A percentile compares a stretch with the other conserved stretches of the same genome.
Conservation (phyloP, 1,140 invertebrate genomes). For the Contarinia nasturtii region DNA sequence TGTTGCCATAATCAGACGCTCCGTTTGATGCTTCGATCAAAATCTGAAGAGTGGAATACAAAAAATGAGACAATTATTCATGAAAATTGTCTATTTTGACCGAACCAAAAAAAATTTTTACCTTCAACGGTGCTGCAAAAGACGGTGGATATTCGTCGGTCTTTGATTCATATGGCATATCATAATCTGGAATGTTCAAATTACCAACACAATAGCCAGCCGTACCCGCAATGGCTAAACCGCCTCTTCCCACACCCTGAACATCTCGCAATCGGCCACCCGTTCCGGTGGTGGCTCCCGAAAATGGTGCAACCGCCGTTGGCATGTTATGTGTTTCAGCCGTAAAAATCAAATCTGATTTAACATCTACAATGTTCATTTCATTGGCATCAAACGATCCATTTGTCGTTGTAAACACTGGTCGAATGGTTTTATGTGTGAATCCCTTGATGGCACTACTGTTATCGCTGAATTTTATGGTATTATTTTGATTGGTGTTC, state of each 20-base stretch:
- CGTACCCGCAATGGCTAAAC: slow-evolving; percentile 84
- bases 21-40: slow-evolving; percentile 93
- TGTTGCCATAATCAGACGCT: slow-evolving; percentile 97
- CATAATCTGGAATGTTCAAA: slow-evolving; percentile 72
- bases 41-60: slow-evolving; percentile 31
- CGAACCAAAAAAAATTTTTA: too few relatives aligned
- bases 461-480: slow-evolving; percentile 96
- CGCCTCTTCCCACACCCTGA: slow-evolving; percentile 79
- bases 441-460: slow-evolving; percentile 88
- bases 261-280: slow-evolving; percentile 80
- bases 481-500: slow-evolving; percentile 76
- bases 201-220: slow-evolving; percentile 93
- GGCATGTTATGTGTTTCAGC: slow-evolving; percentile 99
- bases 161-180: slow-evolving; percentile 70
- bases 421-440: slow-evolving; percentile 40
- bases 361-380: slow-evolving; percentile 32
- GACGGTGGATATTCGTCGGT: slow-evolving; percentile 64
- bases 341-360: slow-evolving; percentile 92
- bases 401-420: slow-evolving; percentile 29
- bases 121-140: slow-evolving; percentile 60
- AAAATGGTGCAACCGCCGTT: slow-evolving; percentile 81
- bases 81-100: too few relatives aligned
- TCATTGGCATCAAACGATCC: slow-evolving; percentile 37
- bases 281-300: slow-evolving; percentile 91
- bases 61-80: too few relatives aligned